Evolutionary conservation across 2,113 vertebrate species (phyloP).

Genomic region (Coptodon rendalli): DNA sequence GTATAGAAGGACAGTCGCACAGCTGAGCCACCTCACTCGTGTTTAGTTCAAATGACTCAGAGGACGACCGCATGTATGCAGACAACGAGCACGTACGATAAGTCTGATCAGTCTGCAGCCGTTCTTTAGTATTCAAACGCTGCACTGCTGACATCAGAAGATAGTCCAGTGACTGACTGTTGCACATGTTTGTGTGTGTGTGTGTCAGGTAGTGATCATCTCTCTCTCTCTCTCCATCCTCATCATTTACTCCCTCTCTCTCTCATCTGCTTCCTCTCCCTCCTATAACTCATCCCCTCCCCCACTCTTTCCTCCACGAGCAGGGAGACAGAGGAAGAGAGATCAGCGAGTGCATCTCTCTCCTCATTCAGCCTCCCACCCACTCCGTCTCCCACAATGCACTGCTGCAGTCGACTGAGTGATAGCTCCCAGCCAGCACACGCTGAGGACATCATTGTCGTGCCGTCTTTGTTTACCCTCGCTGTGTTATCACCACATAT

Average conservation of each 20-base stretch:
- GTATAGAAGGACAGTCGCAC: background rate
- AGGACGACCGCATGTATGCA: background rate
- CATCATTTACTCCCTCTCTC: background rate
- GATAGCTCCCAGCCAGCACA: constrained; percentile 22
- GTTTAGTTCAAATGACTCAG: background rate
- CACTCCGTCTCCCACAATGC: constrained; percentile 14
- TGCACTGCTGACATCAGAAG: background rate
- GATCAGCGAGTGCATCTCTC: constrained; percentile 42
- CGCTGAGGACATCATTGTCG: background rate
- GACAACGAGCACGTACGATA: background rate
- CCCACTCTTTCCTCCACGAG: background rate
- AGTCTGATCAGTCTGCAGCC: background rate
- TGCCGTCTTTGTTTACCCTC: constrained; percentile 11
- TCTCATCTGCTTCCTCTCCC: background rate
- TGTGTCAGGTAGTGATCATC: background rate
- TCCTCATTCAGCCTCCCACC: constrained; percentile 20
- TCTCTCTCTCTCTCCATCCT: background rate
- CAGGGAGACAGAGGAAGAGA: background rate
- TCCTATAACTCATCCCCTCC: background rate
- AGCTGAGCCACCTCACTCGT: background rate
- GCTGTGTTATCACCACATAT: background rate
- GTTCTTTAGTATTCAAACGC: background rate
- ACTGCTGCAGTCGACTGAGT: constrained; percentile 30
- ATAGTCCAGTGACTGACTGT: background rate
- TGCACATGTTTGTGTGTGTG: background rate